phyloP scores from a whole-genome alignment of 2,888 invertebrate genomes.

The Ochropacha duplaris region DNA sequence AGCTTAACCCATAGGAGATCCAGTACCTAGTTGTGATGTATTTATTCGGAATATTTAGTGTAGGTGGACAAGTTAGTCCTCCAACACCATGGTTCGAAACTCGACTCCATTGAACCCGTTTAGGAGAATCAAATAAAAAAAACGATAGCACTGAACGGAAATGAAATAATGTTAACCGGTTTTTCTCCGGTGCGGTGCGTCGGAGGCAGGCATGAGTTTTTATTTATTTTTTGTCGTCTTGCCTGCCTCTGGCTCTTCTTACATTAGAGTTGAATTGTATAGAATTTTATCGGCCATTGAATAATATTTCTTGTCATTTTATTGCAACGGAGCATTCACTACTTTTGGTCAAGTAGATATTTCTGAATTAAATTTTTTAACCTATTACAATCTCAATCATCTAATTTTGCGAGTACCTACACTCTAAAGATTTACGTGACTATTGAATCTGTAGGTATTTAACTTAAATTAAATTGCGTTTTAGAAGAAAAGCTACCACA shows the following conservation, averaged over 20 bases:
- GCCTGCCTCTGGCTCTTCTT: slow-evolving; percentile 35
- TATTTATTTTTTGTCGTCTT: slow-evolving; percentile 57
- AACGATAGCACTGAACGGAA: slow-evolving; percentile 75
- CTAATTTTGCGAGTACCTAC: no score
- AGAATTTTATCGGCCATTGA: slow-evolving; percentile 10
- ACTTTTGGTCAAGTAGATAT: neutral
- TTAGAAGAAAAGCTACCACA: no score
- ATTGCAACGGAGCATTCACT: neutral
- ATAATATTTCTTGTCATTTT: neutral
- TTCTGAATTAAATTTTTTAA: neutral
- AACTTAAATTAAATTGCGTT: no score
- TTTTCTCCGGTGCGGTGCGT: slow-evolving; percentile 60
- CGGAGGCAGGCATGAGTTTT: slow-evolving; percentile 51
- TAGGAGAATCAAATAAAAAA: slow-evolving; percentile 74
- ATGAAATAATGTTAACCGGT: slow-evolving; percentile 80
- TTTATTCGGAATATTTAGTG: neutral
- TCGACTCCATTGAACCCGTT: slow-evolving; percentile 68
- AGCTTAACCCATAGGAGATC: neutral
- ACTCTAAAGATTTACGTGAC: no score
- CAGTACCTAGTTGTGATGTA: neutral
- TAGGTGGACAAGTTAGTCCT: neutral
- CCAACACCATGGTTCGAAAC: slow-evolving; percentile 35
- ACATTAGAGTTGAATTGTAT: slow-evolving; percentile 27
- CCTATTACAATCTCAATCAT: neutral
- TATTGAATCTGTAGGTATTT: no score